A percentile compares a stretch with the other conserved stretches of the same genome.
Evolutionary conservation across 2,888 invertebrate species (phyloP).

Genomic region (Latrodectus elegans): DNA sequence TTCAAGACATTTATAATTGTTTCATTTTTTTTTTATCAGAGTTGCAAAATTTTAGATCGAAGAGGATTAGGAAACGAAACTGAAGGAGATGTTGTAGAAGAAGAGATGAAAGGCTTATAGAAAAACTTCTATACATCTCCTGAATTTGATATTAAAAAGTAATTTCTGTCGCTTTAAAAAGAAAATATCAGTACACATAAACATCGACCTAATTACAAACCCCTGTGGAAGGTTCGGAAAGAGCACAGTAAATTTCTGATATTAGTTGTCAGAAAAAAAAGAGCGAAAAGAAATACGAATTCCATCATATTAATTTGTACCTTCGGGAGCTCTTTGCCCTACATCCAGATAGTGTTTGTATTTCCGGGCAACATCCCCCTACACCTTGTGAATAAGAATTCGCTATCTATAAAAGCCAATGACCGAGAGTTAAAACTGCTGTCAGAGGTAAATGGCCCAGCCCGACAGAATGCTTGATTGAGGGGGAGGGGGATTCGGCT

Average conservation of each 20-base stretch:
- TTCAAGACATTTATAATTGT: too few species aligned
- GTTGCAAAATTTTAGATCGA: too few species aligned
- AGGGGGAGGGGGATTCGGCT: slow-evolving; percentile 12
- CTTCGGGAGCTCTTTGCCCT: slow-evolving; percentile 51
- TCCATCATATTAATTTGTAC: neutral
- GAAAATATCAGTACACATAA: too few species aligned
- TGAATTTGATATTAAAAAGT: too few species aligned
- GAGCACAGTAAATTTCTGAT: too few species aligned
- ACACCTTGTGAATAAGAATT: slow-evolving; percentile 36
- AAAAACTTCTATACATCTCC: too few species aligned
- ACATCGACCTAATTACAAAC: too few species aligned
- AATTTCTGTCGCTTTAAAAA: too few species aligned
- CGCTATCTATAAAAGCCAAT: slow-evolving; percentile 41
- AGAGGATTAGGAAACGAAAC: neutral
- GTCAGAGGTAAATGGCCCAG: slow-evolving; percentile 44
- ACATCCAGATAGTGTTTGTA: slow-evolving; percentile 23
- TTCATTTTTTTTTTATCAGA: too few species aligned
- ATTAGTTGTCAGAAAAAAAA: neutral
- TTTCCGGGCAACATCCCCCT: slow-evolving; percentile 59
- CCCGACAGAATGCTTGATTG: slow-evolving; percentile 27
- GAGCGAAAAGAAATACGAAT: neutral
- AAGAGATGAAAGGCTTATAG: too few species aligned
- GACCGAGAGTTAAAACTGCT: slow-evolving; percentile 52
- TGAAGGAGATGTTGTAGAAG: neutral
- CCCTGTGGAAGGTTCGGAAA: too few species aligned